Conservation (phyloP, 2,113 vertebrate species). For the Corythaeola cristata region DNA sequence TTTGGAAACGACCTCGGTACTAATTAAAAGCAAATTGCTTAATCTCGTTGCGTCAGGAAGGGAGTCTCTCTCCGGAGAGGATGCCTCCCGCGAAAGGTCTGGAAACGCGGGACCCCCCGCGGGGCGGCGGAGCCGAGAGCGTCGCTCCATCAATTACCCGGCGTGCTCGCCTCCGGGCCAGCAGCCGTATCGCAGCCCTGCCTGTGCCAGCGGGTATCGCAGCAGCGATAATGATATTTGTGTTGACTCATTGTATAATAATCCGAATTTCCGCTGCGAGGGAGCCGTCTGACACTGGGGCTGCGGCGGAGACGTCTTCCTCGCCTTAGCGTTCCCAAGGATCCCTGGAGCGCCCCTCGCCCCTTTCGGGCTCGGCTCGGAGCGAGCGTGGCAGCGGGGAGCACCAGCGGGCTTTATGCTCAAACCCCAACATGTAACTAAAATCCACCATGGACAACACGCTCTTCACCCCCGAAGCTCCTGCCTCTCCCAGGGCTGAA, state of each 20-base stretch:
- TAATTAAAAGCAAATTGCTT: slow-evolving; percentile 78
- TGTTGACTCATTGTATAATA: neutral
- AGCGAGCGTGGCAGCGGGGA: fast-evolving
- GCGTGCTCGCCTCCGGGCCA: neutral
- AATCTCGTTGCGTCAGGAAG: slow-evolving; percentile 36
- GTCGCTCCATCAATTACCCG: neutral
- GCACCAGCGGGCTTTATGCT: fast-evolving
- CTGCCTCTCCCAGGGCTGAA: neutral
- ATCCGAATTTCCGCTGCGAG: neutral
- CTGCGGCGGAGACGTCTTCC: neutral
- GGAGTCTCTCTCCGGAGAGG: neutral
- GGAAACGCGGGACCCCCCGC: neutral
- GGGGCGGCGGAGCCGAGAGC: neutral
- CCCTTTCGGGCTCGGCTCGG: fast-evolving
- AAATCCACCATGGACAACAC: neutral
- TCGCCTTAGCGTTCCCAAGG: neutral
- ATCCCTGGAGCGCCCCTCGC: fast-evolving
- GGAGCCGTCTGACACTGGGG: neutral
- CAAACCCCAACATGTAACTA: neutral
- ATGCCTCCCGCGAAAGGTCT: slow-evolving; percentile 20
- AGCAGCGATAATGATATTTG: neutral
- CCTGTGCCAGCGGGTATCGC: neutral
- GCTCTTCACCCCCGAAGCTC: neutral
- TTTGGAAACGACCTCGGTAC: slow-evolving; percentile 48
- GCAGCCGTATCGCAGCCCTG: neutral